Evolutionary conservation across 2,888 invertebrate genomes (phyloP), one percentile per base, ranked within the genome.

Genomic region (Unio pictorum): DNA sequence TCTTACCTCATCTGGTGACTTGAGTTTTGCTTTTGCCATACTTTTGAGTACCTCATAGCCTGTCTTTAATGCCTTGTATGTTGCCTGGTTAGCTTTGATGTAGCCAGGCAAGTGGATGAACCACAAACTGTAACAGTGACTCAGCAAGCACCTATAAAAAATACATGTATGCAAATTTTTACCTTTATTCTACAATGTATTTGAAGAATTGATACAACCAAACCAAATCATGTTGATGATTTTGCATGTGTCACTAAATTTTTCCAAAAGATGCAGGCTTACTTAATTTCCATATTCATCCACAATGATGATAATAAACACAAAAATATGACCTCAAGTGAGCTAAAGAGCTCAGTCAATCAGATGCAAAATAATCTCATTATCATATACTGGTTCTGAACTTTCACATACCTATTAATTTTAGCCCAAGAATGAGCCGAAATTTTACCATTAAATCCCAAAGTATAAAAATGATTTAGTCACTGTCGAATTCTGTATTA

Each of bases 71-170:
- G 94, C 94, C 79, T 95, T 94, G 81, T 95, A 94, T 86, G 94
- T 94, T 74, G 95, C 95, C 2, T 93, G 85, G 57, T 91, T 88
- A 34, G 84, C 74, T 92, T 92, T 84, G 94, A 93, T 91, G 94
- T 95, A 90, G 66, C 98, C 95, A 30, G 99, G 99, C 79, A 99
- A 92, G 83, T 97, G 95, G 84, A 99, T 93, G 90, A 99, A 99
- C 94, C 99, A 99, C 45, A 99, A 92, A 57, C 98, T 77, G 87
- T 91, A 92, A 75, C 90, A 90, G 83, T 91, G 91, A 81, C 91
- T 90, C 57, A 92, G 85, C 64, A 90, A 73, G 80, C 87, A 90
- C 76, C 88, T 89, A 76, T 15, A 45, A 15, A 15, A 34, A 45
- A 45, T 45, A 15, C 45, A 45, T 15, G 45, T 45, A 45, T 45